These are phyloP conservation scores for Myotis lucifugus DNA, from an alignment of 2,113 vertebrate species.

Conservation along the genomic window DNA sequence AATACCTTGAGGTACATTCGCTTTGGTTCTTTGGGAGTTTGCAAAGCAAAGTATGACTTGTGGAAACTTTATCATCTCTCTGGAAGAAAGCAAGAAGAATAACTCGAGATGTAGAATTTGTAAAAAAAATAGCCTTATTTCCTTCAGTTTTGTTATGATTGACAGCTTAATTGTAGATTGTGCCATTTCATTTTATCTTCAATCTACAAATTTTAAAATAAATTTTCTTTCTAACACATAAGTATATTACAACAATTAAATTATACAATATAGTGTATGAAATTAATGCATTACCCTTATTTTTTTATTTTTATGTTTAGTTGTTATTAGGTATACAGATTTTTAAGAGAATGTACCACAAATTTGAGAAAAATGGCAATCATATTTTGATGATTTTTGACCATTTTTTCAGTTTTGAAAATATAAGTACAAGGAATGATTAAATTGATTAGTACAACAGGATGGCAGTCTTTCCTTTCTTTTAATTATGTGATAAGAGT, in stretches of 20 bases:
- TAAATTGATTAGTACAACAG: background rate
- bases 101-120: background rate
- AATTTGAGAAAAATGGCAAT: background rate
- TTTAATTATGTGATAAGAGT: background rate
- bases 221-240: constrained; percentile 21
- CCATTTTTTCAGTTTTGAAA: constrained; percentile 19
- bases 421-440: background rate
- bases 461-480: background rate
- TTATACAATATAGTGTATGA: background rate
- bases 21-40: constrained; percentile 42
- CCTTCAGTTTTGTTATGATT: constrained; percentile 13
- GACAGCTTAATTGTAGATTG: constrained; percentile 35
- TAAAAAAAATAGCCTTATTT: constrained; percentile 29
- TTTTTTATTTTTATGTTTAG: constrained; percentile 29
- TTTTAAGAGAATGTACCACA: background rate
- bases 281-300: background rate
- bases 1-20: background rate
- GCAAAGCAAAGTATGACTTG: background rate
- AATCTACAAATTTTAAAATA: constrained; percentile 20
- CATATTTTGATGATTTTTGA: constrained; percentile 1
- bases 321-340: background rate
- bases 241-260: constrained; percentile 42
- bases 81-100: constrained; percentile 40
- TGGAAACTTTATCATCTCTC: background rate
- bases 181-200: constrained; percentile 54